phyloP scores from a whole-genome alignment of 2,888 invertebrate genomes.

The Agelastica alni region DNA sequence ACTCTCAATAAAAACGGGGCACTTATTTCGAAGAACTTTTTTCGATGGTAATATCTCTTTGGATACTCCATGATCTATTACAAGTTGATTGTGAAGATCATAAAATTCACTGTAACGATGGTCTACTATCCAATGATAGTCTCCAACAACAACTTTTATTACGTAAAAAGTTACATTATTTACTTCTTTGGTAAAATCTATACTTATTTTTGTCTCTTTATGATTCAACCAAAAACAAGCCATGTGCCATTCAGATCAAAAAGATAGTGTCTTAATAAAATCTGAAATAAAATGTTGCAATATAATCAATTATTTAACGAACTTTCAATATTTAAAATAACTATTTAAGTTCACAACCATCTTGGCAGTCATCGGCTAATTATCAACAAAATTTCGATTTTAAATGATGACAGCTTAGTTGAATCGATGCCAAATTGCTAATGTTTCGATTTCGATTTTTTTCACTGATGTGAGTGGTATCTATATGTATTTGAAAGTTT shows the following conservation, averaged over 20 bases:
- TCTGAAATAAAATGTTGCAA: no score
- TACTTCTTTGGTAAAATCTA: conserved; percentile 67
- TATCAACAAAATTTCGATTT: no score
- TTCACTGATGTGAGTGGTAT: no score
- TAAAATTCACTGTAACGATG: conserved; percentile 91
- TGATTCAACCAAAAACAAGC: conserved; percentile 74
- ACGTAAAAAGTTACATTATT: conserved; percentile 74
- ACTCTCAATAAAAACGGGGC: conserved; percentile 84
- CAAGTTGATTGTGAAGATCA: conserved; percentile 83
- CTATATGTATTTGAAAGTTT: no score
- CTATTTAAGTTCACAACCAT: no score
- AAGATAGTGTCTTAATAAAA: no score
- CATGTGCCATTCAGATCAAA: conserved; percentile 65
- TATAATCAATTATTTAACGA: no score
- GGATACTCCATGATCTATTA: conserved; percentile 77
- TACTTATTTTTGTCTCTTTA: conserved; percentile 68
- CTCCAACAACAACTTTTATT: conserved; percentile 71
- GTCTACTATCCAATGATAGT: conserved; percentile 79
- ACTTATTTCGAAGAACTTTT: conserved; percentile 88
- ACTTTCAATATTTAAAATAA: no score
- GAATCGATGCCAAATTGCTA: no score
- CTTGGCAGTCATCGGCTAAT: no score
- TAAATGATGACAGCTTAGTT: no score
- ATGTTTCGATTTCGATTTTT: no score
- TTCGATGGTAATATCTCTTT: conserved; percentile 91